Evolutionary conservation across 2,113 vertebrate species (phyloP), one percentile per base, ranked within the genome.

Genomic region (Connochaetes taurinus): DNA sequence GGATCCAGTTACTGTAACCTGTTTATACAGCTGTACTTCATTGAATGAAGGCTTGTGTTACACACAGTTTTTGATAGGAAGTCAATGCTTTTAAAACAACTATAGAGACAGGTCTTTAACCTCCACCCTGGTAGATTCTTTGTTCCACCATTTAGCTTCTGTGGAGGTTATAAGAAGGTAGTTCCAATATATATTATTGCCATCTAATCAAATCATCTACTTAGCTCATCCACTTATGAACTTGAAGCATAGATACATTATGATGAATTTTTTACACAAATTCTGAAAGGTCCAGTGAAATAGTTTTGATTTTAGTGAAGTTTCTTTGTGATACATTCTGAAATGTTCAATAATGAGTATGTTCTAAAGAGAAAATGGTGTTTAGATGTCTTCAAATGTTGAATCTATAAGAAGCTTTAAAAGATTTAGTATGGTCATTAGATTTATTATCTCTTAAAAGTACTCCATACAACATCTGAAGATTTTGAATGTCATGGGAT

Each of bases 11-110:
- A 98, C 98, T 85, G 92, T 98, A 93, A 97, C 64, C 87, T 99
- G 99, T 99, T 99, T 99, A 98, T 98, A 99, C 99, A 99, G 99
- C 99, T 99, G 98, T 97, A 96, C 89, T 98, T 98, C 98, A 98
- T 98, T 97, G 98, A 98, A 97, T 95, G n/a, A 93, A 97, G 98
- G 98, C 97, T 99, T 99, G 98, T 98, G 98, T 98, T 98, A 98
- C 99, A 98, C 98, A 98, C 98, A 98, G 98, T 98, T 99, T 99
- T 99, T 98, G 98, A 99, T 99, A 98, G 98, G 99, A 98, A 99
- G 99, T 99, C 98, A 98, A 98, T 98, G 98, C 99, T 99, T 99
- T 99, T 99, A 98, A 99, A 99, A 98, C 98, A 98, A 98, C 96
- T 98, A 97, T 98, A 95, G 97, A 98, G 98, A 98, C 98, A 98